Evolutionary conservation across 2,797 vertebrate genomes (phyloP).

Genomic region (Amblyopsis hoosieri): DNA sequence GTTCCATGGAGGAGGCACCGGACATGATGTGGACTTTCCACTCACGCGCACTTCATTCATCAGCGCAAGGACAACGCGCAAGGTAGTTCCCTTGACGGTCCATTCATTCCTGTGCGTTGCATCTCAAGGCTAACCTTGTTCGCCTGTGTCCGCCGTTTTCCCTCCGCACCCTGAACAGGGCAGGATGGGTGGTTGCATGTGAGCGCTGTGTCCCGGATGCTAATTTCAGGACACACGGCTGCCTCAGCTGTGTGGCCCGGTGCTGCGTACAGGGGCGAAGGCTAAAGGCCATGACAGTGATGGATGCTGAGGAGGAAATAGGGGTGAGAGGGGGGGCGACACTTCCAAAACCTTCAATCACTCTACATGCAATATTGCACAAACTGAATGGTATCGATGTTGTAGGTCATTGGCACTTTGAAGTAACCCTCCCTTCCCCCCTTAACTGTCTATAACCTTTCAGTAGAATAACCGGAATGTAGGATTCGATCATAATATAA

Average conservation of each 20-base stretch:
- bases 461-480: too few relatives aligned
- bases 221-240: conserved; percentile 48
- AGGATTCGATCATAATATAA: too few relatives aligned
- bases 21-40: conserved; percentile 50
- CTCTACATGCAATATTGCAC: too few relatives aligned
- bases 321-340: conserved; percentile 28
- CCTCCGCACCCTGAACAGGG: neutral
- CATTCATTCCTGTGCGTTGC: neutral
- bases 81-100: neutral
- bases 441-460: too few relatives aligned
- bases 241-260: conserved; percentile 41
- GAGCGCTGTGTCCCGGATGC: conserved; percentile 13
- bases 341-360: too few relatives aligned
- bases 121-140: conserved; percentile 8
- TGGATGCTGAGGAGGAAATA: conserved; percentile 18
- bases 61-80: conserved; percentile 14
- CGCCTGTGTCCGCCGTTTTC: too few relatives aligned
- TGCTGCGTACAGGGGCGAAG: conserved; percentile 29
- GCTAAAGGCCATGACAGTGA: conserved; percentile 33
- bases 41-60: conserved; percentile 8
- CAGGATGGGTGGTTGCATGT: neutral
- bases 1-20: conserved; percentile 31
- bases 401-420: too few relatives aligned
- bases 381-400: neutral
- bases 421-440: too few relatives aligned